Base-by-base conservation (phyloP, 53 echinoderm and acorn worm species). In the Luidia sarsii region DNA sequence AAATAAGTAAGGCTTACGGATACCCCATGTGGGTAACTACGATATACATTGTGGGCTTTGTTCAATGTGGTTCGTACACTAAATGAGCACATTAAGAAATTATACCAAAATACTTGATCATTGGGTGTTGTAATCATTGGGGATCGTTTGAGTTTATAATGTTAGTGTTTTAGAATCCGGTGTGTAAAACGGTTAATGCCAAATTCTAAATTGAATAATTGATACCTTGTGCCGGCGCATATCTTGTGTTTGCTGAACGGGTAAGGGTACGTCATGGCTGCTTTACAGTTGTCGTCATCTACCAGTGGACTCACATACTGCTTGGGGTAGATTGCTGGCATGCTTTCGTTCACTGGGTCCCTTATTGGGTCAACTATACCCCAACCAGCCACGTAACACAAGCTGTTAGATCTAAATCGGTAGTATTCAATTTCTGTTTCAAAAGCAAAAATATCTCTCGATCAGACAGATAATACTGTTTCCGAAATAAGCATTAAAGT, bases 321-420 rank as follows among this genome's bases (percentile, higher is more conserved):
- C 32, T 71, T 48, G 0, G 61, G 61, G 32, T 33, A 77, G 37
- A 61, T 46, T 2, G 77, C 31, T 4, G 51, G 65, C 38, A 65
- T 50, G 36, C 38, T 64, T 21, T 48, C 64, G 22, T 85, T 57
- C 45, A 18, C 57, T 18, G 37, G 23, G 43, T 82, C 67, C 46
- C 30, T 27, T 4, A 67, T 25, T 15, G 67, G 59, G 25, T 85
- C 75, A 8, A 49, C 34, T 11, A 65, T 54, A 21, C 85, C 85
- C 85, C 85, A 85, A 37, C 85, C 85, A 34, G 75, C 64, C n/a
- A 65, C 41, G 64, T 85, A 75, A 36, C 85, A 85, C 51, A 27
- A 8, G 52, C 56, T 53, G 41, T 34, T 68, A 15, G 68, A n/a
- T 39, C 36, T 82, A 33, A 38, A 32, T 15, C 20, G 24, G 11